phyloP scores from a whole-genome alignment of 2,888 invertebrate species.

The Clanis bilineata region DNA sequence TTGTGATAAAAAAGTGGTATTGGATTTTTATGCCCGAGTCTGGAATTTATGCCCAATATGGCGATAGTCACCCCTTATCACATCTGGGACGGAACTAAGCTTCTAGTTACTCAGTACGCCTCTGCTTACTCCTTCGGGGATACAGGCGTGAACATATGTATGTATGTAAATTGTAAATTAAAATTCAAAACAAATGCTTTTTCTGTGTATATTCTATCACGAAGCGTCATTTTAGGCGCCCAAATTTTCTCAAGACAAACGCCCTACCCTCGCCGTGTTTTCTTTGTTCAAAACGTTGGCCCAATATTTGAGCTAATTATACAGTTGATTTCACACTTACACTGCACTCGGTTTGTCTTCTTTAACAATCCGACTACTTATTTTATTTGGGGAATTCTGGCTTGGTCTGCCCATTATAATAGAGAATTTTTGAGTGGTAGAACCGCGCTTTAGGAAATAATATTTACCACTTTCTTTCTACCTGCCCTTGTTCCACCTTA shows the following conservation, averaged over 20 bases:
- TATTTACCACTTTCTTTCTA: no score
- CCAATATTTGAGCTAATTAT: constrained; percentile 60
- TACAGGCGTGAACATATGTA: no score
- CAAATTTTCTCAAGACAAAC: constrained; percentile 41
- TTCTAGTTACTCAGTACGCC: no score
- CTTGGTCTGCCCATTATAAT: not conserved
- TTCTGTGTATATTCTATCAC: not conserved
- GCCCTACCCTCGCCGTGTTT: constrained; percentile 36
- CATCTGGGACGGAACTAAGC: no score
- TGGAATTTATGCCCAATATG: no score
- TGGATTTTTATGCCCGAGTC: no score
- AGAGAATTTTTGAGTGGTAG: not conserved
- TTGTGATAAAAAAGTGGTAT: no score
- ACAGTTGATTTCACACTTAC: constrained; percentile 62
- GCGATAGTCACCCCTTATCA: no score
- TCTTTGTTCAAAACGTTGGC: constrained; percentile 39
- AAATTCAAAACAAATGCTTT: not conserved
- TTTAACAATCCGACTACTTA: constrained; percentile 45
- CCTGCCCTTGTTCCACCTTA: no score
- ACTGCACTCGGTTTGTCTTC: constrained; percentile 52
- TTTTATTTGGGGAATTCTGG: not conserved
- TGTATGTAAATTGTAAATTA: no score
- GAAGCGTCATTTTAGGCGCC: constrained; percentile 47
- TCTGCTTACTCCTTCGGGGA: no score
- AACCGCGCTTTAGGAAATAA: no score